A percentile compares a stretch with the other conserved stretches of the same genome.
phyloP scores from a whole-genome alignment of 1,140 invertebrate genomes.

The Polypedilum vanderplanki region DNA sequence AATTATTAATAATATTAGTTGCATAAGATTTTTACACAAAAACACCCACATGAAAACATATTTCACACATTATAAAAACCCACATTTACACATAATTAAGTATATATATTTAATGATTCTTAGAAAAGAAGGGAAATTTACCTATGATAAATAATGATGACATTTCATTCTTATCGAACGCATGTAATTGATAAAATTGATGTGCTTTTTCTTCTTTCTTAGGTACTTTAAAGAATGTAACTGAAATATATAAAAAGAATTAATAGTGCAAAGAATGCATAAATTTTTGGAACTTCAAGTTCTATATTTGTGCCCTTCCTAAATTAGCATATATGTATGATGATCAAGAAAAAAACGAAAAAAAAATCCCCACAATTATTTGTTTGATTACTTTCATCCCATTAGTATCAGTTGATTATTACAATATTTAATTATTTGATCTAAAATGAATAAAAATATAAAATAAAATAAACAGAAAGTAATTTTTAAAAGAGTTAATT shows the following conservation, averaged over 20 bases:
- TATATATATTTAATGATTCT: no score
- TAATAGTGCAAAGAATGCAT: conserved; percentile 12
- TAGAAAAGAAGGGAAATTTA: no score
- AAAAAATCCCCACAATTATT: neutral
- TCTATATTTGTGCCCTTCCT: conserved; percentile 5
- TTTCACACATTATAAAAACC: no score
- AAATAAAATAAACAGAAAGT: neutral
- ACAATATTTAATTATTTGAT: no score
- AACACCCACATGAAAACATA: no score
- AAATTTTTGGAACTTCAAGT: neutral
- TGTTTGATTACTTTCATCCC: no score
- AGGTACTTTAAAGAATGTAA: neutral
- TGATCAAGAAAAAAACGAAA: neutral
- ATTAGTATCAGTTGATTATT: no score
- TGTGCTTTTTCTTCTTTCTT: neutral
- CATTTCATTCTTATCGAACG: conserved; percentile 2
- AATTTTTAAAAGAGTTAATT: neutral
- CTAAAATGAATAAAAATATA: neutral
- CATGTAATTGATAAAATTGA: neutral
- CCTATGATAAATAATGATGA: neutral
- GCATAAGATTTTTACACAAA: no score
- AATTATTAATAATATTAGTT: no score
- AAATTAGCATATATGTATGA: neutral
- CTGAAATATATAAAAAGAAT: neutral
- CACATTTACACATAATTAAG: no score